phyloP scores from a whole-genome alignment of 2,113 vertebrate genomes.

The Brachirus orientalis region DNA sequence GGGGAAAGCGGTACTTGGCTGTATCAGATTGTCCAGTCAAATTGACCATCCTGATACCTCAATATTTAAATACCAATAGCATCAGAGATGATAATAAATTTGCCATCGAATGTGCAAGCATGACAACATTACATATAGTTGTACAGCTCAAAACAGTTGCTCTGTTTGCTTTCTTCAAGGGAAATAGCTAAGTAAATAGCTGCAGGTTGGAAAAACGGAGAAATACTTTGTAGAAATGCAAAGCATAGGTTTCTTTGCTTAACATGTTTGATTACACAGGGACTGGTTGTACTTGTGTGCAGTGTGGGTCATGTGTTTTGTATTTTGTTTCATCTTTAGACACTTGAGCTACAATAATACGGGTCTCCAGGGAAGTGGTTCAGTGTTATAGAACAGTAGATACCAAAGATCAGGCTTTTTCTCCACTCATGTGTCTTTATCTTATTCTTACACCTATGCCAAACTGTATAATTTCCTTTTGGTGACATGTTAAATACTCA shows the following conservation, averaged over 20 bases:
- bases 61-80: constrained; percentile 57
- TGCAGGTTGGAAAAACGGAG: neutral
- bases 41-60: constrained; percentile 29
- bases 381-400: neutral
- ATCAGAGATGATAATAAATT: constrained; percentile 5
- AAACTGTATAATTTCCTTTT: constrained; percentile 30
- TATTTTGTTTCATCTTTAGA: constrained; percentile 47
- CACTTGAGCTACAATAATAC: constrained; percentile 33
- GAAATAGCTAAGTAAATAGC: constrained; percentile 16
- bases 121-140: neutral
- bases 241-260: neutral
- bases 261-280: constrained; percentile 23
- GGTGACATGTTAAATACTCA: neutral
- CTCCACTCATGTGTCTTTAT: constrained; percentile 34
- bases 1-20: neutral
- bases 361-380: neutral
- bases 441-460: too few relatives aligned
- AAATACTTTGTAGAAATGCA: neutral
- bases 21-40: constrained; percentile 60
- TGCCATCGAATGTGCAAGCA: neutral
- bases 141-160: neutral
- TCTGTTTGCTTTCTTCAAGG: neutral
- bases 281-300: constrained; percentile 41
- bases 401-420: neutral
- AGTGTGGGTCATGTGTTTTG: constrained; percentile 12